Percentiles rank a stretch among this genome's conserved stretches.
Conservation (phyloP, 2,113 vertebrate species). For the Oriolus oriolus region DNA sequence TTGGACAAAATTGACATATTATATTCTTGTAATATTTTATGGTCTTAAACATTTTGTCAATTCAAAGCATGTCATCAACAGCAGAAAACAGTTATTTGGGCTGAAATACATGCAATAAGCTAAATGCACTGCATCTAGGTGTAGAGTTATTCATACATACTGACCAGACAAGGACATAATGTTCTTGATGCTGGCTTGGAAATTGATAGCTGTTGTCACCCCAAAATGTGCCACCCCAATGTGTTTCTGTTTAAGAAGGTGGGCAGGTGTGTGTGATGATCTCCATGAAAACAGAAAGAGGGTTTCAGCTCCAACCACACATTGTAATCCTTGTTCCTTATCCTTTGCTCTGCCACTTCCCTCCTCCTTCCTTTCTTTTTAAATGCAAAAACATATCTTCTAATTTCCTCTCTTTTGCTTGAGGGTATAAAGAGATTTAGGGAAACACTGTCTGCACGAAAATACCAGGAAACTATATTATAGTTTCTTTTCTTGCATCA, state of each 20-base stretch:
- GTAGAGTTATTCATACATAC: background rate
- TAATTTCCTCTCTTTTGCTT: background rate
- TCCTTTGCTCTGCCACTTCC: background rate
- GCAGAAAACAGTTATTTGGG: background rate
- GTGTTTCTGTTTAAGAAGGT: background rate
- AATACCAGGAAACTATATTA: background rate
- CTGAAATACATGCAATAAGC: background rate
- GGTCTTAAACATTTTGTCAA: background rate
- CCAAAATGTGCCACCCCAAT: accelerated
- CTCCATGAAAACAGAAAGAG: background rate
- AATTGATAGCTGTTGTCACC: background rate
- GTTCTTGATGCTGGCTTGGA: background rate
- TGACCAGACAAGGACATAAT: background rate
- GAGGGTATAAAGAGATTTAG: background rate
- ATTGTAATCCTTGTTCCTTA: background rate
- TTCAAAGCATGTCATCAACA: background rate
- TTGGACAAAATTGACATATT: background rate
- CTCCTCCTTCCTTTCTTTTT: background rate
- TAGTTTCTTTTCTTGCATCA: background rate
- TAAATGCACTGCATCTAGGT: background rate
- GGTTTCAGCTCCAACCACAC: background rate
- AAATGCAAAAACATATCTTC: background rate
- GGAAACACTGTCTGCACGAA: background rate
- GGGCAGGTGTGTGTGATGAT: background rate
- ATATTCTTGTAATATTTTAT: background rate